Conservation (phyloP, 2,888 invertebrate genomes). For the Celastrina argiolus region DNA sequence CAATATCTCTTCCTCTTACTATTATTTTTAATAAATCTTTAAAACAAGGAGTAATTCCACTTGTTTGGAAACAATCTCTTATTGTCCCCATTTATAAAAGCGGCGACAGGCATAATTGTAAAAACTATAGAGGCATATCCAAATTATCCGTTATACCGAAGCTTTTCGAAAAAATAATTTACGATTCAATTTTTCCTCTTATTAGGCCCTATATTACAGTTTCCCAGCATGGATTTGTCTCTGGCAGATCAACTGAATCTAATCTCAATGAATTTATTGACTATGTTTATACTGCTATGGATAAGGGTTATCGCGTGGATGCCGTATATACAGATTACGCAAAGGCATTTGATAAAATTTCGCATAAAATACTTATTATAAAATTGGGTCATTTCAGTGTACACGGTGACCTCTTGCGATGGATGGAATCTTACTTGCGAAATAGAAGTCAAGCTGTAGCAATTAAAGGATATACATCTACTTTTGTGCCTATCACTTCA, state of each 20-base stretch:
- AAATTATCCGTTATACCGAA: too few relatives aligned
- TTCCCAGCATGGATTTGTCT: too few relatives aligned
- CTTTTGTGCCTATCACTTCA: conserved; percentile 9
- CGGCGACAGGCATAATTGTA: too few relatives aligned
- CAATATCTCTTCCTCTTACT: background rate
- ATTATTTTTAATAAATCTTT: too few relatives aligned
- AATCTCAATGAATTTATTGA: background rate
- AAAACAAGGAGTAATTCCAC: too few relatives aligned
- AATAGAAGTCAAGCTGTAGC: conserved; percentile 15
- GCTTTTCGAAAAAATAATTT: too few relatives aligned
- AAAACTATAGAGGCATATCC: too few relatives aligned
- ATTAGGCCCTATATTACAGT: too few relatives aligned
- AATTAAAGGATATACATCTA: background rate
- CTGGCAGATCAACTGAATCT: too few relatives aligned
- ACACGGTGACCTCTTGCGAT: background rate
- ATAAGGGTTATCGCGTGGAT: background rate
- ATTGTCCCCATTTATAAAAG: too few relatives aligned
- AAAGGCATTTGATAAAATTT: background rate
- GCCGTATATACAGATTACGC: background rate
- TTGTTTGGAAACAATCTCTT: too few relatives aligned
- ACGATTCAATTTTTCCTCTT: too few relatives aligned
- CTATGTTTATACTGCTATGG: background rate
- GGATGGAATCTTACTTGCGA: background rate
- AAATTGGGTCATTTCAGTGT: background rate
- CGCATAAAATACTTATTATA: background rate